phyloP scores from a whole-genome alignment of 1,140 invertebrate genomes.

The Bombus waltoni region DNA sequence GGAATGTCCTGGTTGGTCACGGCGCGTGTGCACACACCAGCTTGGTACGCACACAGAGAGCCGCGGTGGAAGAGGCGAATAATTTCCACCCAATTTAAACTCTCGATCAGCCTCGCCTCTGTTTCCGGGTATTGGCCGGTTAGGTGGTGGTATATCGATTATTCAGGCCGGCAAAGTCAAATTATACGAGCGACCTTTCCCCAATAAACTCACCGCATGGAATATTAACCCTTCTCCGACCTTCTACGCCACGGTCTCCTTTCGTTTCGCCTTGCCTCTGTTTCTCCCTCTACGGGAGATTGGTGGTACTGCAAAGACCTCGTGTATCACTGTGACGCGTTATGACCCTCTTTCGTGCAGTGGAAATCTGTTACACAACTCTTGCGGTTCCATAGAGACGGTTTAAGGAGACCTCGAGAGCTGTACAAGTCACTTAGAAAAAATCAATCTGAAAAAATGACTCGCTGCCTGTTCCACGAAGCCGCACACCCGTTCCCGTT shows the following conservation, averaged over 20 bases:
- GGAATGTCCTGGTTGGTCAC: conserved; percentile 25
- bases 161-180: conserved; percentile 75
- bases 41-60: neutral
- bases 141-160: conserved; percentile 73
- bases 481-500: no score
- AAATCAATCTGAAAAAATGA: conserved; percentile 17
- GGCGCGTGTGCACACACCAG: conserved; percentile 10
- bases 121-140: conserved; percentile 70
- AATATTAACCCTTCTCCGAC: conserved; percentile 53
- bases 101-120: conserved; percentile 73
- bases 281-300: neutral
- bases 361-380: conserved; percentile 45
- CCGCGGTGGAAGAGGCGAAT: conserved; percentile 62
- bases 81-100: conserved; percentile 80
- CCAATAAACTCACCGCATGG: conserved; percentile 58
- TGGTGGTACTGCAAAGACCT: conserved; percentile 14
- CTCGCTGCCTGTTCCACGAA: neutral
- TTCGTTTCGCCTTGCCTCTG: neutral
- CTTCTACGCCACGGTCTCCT: neutral
- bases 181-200: conserved; percentile 74
- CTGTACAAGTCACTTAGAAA: neutral
- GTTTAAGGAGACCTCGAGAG: conserved; percentile 8
- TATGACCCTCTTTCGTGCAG: conserved; percentile 41
- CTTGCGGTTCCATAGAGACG: conserved; percentile 17
- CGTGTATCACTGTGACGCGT: conserved; percentile 50